Percentiles rank a stretch among this genome's conserved stretches.
Conservation (phyloP, 2,113 vertebrate genomes). For the Syngnathus scovelli region DNA sequence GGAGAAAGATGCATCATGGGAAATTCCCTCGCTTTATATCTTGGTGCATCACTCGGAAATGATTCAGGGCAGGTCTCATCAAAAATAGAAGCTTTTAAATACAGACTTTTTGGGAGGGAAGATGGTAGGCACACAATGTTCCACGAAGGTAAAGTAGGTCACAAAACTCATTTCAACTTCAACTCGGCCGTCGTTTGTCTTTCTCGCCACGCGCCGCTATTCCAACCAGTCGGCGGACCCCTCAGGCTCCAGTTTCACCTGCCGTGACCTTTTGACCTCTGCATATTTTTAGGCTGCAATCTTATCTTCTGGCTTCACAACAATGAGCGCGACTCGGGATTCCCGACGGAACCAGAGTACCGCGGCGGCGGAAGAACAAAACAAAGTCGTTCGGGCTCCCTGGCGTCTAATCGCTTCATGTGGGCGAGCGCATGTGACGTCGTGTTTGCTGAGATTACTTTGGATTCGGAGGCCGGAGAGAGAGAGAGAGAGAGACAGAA, state of each 20-base stretch:
- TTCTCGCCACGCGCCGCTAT: too few species aligned
- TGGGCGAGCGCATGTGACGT: constrained; percentile 49
- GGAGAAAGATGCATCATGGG: neutral
- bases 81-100: neutral
- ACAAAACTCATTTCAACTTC: neutral
- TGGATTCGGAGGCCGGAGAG: constrained; percentile 29
- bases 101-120: neutral
- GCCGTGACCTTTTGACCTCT: neutral
- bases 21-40: neutral
- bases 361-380: neutral
- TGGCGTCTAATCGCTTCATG: constrained; percentile 35
- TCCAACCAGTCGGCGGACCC: too few species aligned
- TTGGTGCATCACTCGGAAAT: neutral
- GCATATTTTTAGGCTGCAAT: neutral
- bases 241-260: neutral
- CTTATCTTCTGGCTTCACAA: neutral
- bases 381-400: constrained; percentile 57
- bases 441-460: constrained; percentile 49
- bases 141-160: neutral
- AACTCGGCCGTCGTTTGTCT: neutral
- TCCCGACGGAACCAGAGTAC: too few species aligned
- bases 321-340: neutral
- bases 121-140: neutral
- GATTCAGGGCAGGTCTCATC: neutral
- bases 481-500: constrained; percentile 18